Evolutionary conservation across 2,797 vertebrate genomes (phyloP), one percentile per base, ranked within the genome.

Genomic region (Hapalemur alaotrensis): DNA sequence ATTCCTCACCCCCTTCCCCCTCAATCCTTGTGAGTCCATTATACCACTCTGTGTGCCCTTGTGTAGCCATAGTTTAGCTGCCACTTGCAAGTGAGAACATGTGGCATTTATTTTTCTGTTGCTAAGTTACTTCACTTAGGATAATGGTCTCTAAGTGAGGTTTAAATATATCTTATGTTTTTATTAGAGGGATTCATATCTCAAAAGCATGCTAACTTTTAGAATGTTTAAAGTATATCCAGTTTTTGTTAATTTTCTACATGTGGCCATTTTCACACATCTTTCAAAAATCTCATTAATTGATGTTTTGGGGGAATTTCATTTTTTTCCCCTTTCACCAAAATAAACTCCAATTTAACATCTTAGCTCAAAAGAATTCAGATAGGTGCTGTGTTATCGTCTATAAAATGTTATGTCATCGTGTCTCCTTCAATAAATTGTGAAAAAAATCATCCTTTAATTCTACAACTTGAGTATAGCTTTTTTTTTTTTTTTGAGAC

Each of bases 271-370:
- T 73, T 86, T 78, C 38, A 67, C 2, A 83, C 70, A 72, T 73
- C 38, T 93, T 95, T 96, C 48, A 92, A 96, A 96, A 91, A 73
- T 94, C 28, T 96, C 65, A 94, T 88, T 87, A 78, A 85, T 84
- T 89, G 17, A 46, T 94, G 43, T 72, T 69, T 93, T 86, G 52
- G 38, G 25, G 25, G 11, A 93, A 57, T 50, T 94, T 81, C 23
- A 59, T 43, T 48, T 79, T 59, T 73, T 90, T 88, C 28, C 85
- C 2, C 11, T 92, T 94, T 91, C 13, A 54, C 43, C 4, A 50
- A 59, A 69, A 82, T 23, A 86, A 82, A 54, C 89, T 93, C n/a
- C 41, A 86, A 5, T 63, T 96, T 95, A 87, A 8, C 18, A 90
- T 83, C 38, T 70, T 57, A 57, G 14, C 65, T 95, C 63, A 91